Evolutionary conservation across 2,113 vertebrate species (phyloP), one percentile per base, ranked within the genome.

Genomic region (Butorides virescens): DNA sequence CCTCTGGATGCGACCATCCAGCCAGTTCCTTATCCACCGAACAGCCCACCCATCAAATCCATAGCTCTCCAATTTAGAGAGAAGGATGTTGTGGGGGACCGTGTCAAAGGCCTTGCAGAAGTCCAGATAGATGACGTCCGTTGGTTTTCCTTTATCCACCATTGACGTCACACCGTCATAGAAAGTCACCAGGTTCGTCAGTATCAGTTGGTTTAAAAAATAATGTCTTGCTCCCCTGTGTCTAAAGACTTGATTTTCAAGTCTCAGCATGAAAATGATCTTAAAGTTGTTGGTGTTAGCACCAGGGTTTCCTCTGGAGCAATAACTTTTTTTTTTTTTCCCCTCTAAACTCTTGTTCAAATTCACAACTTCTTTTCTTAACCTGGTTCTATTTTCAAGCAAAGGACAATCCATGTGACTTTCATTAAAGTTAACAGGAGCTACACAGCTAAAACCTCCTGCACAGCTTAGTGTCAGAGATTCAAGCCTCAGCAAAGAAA

Each of bases 321-420:
- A 82, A 13, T 22, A 78, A 11, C 5, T 7, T 32, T 9, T 44
- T 37, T 6, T 37, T 6, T 44, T 84, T 79, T 59, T 15, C 32
- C 34, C 27, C 32, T 42, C 21, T 65, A 46, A 88, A 84, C 21
- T 30, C 56, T 65, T 62, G 13, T 7, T 79, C 16, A 61, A 34
- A 79, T 70, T 49, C 70, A 55, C 26, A 32, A 10, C 87, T 78
- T 53, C 73, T 76, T 66, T 37, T 58, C 66, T 95, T 87, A 93
- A 91, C 58, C 47, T 49, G 56, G 62, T 52, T 92, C 80, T 82
- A 81, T 92, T 90, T 96, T 96, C 89, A 82, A 93, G 86, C 39
- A 70, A 23, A 55, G 58, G 84, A 62, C 29, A 76, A 59, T 18
- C 39, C 56, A 79, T 4, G 27, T 84, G 95, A 70, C 53, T 86